phyloP scores from a whole-genome alignment of 2,888 invertebrate genomes.

The Meiosimyza platycephala region DNA sequence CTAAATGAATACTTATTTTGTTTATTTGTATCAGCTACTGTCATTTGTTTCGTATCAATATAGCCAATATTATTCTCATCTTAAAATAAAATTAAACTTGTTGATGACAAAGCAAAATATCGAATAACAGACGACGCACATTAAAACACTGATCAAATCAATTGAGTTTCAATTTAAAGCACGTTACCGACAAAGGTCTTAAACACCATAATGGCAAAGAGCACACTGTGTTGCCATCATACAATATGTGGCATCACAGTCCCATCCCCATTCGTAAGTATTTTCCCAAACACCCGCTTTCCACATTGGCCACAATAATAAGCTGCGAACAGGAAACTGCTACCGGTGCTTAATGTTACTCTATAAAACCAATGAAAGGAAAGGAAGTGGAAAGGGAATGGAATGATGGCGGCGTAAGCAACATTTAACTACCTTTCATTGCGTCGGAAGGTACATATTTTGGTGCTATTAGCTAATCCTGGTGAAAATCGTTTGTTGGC shows the following conservation, averaged over 20 bases:
- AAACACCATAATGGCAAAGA: slow-evolving; percentile 30
- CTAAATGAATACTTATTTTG: background rate
- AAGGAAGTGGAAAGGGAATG: background rate
- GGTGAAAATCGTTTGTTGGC: slow-evolving; percentile 32
- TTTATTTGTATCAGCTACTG: background rate
- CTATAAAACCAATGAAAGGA: background rate
- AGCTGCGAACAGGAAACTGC: slow-evolving; percentile 1
- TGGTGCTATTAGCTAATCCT: slow-evolving; percentile 38
- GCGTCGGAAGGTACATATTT: slow-evolving; percentile 11
- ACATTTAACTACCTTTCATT: slow-evolving; percentile 15
- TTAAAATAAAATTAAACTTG: background rate
- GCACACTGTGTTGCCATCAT: background rate
- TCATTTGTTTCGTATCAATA: background rate
- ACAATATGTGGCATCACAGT: too few species aligned
- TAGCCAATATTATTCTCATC: background rate
- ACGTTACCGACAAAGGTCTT: slow-evolving; percentile 40
- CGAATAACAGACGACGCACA: slow-evolving; percentile 11
- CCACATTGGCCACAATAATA: slow-evolving; percentile 28
- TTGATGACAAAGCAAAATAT: slow-evolving; percentile 15
- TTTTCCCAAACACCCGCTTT: too few species aligned
- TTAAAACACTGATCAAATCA: slow-evolving; percentile 22
- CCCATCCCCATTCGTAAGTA: background rate
- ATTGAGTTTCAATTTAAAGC: slow-evolving; percentile 47
- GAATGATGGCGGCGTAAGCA: background rate
- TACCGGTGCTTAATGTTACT: slow-evolving; percentile 20